phyloP scores from a whole-genome alignment of 1,140 invertebrate species.

The Neodiprion pinetum region DNA sequence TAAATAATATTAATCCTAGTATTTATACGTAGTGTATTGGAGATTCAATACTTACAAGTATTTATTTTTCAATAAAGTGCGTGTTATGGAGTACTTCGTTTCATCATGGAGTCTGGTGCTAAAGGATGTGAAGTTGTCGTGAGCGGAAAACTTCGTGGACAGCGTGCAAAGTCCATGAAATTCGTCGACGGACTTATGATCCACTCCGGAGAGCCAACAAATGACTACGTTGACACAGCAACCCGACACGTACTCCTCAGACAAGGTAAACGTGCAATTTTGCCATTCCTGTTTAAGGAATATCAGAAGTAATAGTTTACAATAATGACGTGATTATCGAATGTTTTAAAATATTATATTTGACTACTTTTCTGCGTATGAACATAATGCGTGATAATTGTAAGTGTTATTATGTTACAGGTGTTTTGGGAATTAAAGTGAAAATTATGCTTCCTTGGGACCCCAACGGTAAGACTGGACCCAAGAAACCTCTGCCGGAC shows the following conservation, averaged over 20 bases:
- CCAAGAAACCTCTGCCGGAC: constrained; percentile 96
- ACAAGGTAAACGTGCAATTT: constrained; percentile 72
- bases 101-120: constrained; percentile 99
- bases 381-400: background rate
- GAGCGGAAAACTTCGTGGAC: constrained; percentile 97
- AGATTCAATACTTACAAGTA: no score
- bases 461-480: constrained; percentile 95
- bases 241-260: constrained; percentile 96
- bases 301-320: background rate
- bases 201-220: constrained; percentile 98
- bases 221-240: constrained; percentile 98
- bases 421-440: constrained; percentile 89
- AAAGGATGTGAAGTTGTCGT: constrained; percentile 98
- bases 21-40: background rate
- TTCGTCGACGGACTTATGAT: constrained; percentile 99
- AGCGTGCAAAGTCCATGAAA: constrained; percentile 99
- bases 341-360: background rate
- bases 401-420: constrained; percentile 40
- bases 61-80: constrained; percentile 69
- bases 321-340: background rate
- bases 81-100: constrained; percentile 98
- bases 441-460: constrained; percentile 99
- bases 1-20: constrained; percentile 11
- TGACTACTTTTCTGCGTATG: no score
- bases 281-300: background rate